Evolutionary conservation across 2,113 vertebrate species (phyloP).

Genomic region (Pseudopipra pipra): DNA sequence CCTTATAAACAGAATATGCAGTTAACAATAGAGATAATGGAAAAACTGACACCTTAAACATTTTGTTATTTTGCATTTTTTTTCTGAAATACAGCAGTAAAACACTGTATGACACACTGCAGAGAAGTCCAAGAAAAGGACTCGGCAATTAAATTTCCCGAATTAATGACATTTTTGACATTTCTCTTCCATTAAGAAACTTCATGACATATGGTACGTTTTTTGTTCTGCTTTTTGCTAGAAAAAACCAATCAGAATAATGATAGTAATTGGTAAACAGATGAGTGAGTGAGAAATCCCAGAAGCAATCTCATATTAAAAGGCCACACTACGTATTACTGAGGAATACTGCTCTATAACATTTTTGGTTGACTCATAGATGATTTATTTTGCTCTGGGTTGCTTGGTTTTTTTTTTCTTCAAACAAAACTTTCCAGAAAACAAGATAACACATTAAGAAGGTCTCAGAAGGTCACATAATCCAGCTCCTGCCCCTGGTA

Average conservation of each 20-base stretch:
- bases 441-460: not conserved
- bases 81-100: not conserved
- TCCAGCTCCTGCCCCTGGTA: not conserved
- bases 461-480: not conserved
- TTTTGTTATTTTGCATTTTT: not conserved
- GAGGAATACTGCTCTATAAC: not conserved
- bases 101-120: not conserved
- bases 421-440: not conserved
- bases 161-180: slow-evolving; percentile 22
- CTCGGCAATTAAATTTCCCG: not conserved
- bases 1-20: not conserved
- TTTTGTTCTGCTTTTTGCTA: not conserved
- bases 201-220: not conserved
- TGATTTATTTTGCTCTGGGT: not conserved
- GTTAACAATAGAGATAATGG: not conserved
- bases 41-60: not conserved
- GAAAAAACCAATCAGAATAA: not conserved
- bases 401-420: not conserved
- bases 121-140: not conserved
- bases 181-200: not conserved
- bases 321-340: not conserved
- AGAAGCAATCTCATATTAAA: slow-evolving; percentile 17
- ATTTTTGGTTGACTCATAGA: not conserved
- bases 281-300: slow-evolving; percentile 22
- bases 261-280: slow-evolving; percentile 16